A percentile compares a stretch with the other conserved stretches of the same genome.
These are phyloP conservation scores for Cygnus olor DNA, from an alignment of 2,797 vertebrate genomes.

Conservation along the genomic window DNA sequence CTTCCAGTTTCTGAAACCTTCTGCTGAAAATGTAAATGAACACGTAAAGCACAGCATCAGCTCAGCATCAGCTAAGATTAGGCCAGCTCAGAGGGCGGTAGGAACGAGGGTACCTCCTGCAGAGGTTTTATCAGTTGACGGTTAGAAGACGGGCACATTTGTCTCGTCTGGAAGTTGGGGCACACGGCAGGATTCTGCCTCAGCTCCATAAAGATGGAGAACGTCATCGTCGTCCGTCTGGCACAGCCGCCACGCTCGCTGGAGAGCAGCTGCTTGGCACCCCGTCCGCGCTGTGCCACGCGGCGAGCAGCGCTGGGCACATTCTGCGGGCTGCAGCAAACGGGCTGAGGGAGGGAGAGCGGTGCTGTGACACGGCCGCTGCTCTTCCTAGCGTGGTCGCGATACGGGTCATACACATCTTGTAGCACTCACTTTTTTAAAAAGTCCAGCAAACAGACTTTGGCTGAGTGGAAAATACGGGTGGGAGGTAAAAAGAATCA, in stretches of 20 bases:
- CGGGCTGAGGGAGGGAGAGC: accelerated
- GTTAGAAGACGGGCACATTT: background rate
- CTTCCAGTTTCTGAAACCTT: background rate
- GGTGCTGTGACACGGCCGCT: background rate
- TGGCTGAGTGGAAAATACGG: background rate
- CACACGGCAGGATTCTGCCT: background rate
- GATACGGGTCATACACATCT: background rate
- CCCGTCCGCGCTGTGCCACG: background rate
- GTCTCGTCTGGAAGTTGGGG: background rate
- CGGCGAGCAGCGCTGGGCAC: too few species aligned
- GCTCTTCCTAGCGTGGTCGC: background rate
- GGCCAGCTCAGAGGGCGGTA: background rate
- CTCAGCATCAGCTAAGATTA: background rate
- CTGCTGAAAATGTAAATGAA: background rate
- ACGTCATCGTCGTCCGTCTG: background rate
- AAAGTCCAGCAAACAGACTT: background rate
- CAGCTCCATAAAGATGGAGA: background rate
- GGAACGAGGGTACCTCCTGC: background rate
- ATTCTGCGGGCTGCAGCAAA: accelerated
- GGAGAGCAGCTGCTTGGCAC: background rate
- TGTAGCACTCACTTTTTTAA: background rate
- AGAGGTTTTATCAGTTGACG: background rate
- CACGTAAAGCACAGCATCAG: background rate
- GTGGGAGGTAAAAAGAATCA: background rate
- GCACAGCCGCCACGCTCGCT: background rate